Evolutionary conservation across 2,797 vertebrate species (phyloP).

Genomic region (Dendrocincla fuliginosa): DNA sequence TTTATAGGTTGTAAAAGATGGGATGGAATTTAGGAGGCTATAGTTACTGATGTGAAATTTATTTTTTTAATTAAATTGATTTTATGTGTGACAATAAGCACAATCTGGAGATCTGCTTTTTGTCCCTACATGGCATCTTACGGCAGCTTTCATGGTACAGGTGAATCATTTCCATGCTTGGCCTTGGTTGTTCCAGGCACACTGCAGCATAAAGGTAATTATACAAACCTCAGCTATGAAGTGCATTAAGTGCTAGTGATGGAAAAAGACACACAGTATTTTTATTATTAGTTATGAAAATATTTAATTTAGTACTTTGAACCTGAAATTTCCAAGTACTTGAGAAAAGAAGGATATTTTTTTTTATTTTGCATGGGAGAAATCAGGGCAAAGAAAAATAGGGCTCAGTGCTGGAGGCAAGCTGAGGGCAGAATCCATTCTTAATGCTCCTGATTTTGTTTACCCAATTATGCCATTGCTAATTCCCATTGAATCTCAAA

Average conservation of each 20-base stretch:
- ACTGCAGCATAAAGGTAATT: not conserved
- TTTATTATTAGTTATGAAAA: not conserved
- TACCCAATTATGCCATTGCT: not conserved
- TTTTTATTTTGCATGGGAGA: not conserved
- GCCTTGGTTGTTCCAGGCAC: not conserved
- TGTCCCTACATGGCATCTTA: not conserved
- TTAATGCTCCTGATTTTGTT: not conserved
- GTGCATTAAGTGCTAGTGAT: not conserved
- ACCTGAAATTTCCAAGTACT: not conserved
- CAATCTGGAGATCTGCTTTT: not conserved
- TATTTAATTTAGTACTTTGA: not conserved
- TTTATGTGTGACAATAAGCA: not conserved
- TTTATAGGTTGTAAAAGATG: constrained; percentile 41
- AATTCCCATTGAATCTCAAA: not conserved
- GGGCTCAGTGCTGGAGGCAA: not conserved
- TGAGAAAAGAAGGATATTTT: not conserved
- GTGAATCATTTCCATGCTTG: not conserved
- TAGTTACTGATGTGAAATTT: constrained; percentile 42
- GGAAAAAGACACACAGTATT: not conserved
- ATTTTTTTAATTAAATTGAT: not conserved
- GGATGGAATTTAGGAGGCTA: constrained; percentile 39
- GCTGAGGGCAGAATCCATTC: not conserved
- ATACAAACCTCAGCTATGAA: not conserved
- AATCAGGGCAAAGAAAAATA: not conserved
- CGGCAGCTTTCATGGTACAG: not conserved